phyloP scores from a whole-genome alignment of 2,113 vertebrate species.

The Clarias batrachus region DNA sequence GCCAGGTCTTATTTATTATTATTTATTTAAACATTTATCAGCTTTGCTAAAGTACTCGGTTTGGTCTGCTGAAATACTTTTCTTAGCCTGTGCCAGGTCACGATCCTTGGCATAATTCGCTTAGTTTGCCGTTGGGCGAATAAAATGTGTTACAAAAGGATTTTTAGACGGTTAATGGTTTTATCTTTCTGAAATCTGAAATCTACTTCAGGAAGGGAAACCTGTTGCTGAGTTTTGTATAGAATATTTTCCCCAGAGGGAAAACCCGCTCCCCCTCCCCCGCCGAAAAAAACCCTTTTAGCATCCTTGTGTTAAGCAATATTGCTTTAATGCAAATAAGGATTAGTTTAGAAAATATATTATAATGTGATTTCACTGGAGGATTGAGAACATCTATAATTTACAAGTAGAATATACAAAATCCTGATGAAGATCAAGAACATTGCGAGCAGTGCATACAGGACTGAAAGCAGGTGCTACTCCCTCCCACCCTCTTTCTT shows the following conservation, averaged over 20 bases:
- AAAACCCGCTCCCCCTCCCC: neutral
- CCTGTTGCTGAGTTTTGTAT: neutral
- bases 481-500: constrained; percentile 21
- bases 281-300: neutral
- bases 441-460: neutral
- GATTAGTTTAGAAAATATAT: neutral
- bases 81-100: no score
- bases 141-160: neutral
- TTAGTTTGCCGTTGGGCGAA: neutral
- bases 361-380: constrained; percentile 3
- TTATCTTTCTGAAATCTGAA: neutral
- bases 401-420: neutral
- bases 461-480: constrained; percentile 38
- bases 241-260: neutral
- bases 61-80: constrained; percentile 1
- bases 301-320: neutral
- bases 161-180: neutral
- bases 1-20: neutral
- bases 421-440: neutral
- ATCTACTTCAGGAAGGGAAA: neutral
- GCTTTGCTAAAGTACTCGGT: neutral
- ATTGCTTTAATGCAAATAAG: neutral
- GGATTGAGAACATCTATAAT: constrained; percentile 1
- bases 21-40: neutral
- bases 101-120: neutral